Evolutionary conservation across 1,140 invertebrate species (phyloP), one percentile per base, ranked within the genome.

Genomic region (Habropoda laboriosa): DNA sequence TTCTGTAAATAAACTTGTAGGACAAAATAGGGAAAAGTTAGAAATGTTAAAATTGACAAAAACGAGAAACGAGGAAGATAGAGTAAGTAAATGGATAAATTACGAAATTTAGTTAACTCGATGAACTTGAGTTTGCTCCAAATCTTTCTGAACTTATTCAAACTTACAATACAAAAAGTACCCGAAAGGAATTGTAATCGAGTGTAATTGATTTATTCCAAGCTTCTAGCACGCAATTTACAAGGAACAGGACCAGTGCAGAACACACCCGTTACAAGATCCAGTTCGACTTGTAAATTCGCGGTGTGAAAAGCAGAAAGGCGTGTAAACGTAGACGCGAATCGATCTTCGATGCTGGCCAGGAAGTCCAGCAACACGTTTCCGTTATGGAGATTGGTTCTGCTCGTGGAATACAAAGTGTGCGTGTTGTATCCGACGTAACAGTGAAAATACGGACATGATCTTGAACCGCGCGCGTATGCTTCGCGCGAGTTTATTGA

Each of bases 341-440:
- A 73, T 64, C 60, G 71, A 80, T 79, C 60, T 80, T 85, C 75
- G 80, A 86, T 83, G 82, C 71, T 86, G 60, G 38, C 16, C 76
- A 21, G 35, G 8, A 79, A 30, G 76, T 63, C 47, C 57, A 21
- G 57, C 38, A 87, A 83, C 77, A 87, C 84, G 86, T 86, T 83
- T 83, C 80, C 80, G 82, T 90, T 90, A 89, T 89, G 87, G 88
- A 89, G 87, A 90, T 90, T 89, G 88, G 76, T 83, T 90, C 81
- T 82, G 85, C 79, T 85, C 74, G 55, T 60, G 71, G 89, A 90
- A 90, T 90, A 89, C 88, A 88, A 88, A 90, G 78, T 75, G 66
- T 42, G 72, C 55, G 78, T 79, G 79, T 81, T 82, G 71, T 66
- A 81, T 63, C 18, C 18, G 24, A 73, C 24, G 71, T 86, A 86